These are phyloP conservation scores for Bombus fervidus DNA, from an alignment of 1,140 invertebrate genomes.

Conservation along the genomic window DNA sequence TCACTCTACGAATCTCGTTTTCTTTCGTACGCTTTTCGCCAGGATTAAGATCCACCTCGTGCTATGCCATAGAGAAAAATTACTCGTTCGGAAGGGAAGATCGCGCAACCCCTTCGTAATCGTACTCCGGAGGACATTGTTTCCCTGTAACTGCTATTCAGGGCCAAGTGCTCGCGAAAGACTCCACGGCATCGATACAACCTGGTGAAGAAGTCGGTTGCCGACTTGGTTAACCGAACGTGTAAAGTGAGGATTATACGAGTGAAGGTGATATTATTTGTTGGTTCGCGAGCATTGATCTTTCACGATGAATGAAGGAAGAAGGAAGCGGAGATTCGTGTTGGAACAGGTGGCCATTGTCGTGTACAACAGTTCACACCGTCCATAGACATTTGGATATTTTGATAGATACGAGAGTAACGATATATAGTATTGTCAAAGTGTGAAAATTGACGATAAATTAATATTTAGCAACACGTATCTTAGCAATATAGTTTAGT, in stretches of 20 bases:
- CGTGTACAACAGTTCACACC: not conserved
- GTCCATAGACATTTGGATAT: not conserved
- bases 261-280: not conserved
- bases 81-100: constrained; percentile 54
- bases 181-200: not conserved
- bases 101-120: constrained; percentile 40
- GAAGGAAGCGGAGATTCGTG: not conserved
- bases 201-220: not conserved
- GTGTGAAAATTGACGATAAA: not conserved
- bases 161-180: constrained; percentile 17
- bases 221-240: constrained; percentile 18
- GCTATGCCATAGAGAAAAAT: constrained; percentile 50
- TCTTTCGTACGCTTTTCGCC: constrained; percentile 32
- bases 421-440: too few relatives aligned
- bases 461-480: too few relatives aligned
- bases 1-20: not conserved
- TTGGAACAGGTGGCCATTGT: not conserved
- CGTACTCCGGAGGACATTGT: constrained; percentile 10
- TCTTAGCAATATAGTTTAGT: too few relatives aligned
- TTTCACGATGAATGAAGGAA: not conserved
- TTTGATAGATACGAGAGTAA: not conserved
- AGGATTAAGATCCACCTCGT: constrained; percentile 58
- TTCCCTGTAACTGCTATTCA: constrained; percentile 36
- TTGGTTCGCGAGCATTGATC: not conserved
- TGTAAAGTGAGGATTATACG: not conserved